These are phyloP conservation scores for Rissa tridactyla DNA, from an alignment of 2,113 vertebrate species.

Conservation along the genomic window DNA sequence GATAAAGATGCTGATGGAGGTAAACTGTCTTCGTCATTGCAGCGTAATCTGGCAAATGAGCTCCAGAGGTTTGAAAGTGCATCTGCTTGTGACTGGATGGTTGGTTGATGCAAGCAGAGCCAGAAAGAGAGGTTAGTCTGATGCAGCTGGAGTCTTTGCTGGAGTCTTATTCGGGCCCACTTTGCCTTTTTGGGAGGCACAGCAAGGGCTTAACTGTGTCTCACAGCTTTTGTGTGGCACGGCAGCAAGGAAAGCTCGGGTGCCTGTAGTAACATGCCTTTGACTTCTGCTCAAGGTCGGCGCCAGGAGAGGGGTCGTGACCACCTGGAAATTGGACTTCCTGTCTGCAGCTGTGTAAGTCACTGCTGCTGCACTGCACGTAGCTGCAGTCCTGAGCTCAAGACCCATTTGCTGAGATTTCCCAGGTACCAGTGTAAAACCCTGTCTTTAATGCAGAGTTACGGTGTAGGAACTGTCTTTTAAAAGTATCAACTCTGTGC, in stretches of 20 bases:
- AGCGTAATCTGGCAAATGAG: not conserved
- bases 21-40: not conserved
- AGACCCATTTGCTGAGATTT: not conserved
- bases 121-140: not conserved
- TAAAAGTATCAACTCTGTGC: not conserved
- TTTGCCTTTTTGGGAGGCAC: not conserved
- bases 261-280: not conserved
- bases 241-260: not conserved
- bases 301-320: accelerated
- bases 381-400: not conserved
- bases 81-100: not conserved
- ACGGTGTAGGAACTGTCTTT: not conserved
- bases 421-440: not conserved
- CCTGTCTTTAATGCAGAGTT: not conserved
- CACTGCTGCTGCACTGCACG: not conserved
- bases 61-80: not conserved
- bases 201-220: not conserved
- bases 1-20: not conserved
- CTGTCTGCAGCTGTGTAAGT: not conserved
- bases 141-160: not conserved
- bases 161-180: not conserved
- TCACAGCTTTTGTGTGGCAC: not conserved
- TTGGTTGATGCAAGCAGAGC: not conserved
- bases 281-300: not conserved
- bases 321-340: not conserved